Evolutionary conservation across 1,140 invertebrate genomes (phyloP), one percentile per base, ranked within the genome.

Genomic region (Sycophila sp.): DNA sequence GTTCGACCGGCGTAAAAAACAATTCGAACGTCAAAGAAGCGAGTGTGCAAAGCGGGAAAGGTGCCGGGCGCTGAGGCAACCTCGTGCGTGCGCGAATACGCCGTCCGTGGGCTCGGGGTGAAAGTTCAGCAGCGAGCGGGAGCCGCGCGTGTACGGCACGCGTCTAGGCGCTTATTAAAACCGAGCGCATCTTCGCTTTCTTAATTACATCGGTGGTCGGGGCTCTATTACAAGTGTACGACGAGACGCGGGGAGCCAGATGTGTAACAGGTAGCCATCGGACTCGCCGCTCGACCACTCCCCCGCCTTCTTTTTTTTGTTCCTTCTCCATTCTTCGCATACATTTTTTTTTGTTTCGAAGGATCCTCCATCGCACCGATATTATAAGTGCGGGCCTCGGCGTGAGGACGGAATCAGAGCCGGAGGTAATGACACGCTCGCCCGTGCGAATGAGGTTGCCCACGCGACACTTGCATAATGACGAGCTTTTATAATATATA

Each of bases 391-490:
- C n/a, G n/a, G n/a, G n/a, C n/a, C n/a, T n/a, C n/a, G n/a, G n/a
- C n/a, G n/a, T n/a, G n/a, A n/a, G n/a, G n/a, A n/a, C n/a, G n/a
- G n/a, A n/a, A n/a, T n/a, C n/a, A n/a, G n/a, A n/a, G n/a, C n/a
- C n/a, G n/a, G n/a, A n/a, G n/a, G n/a, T 10, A 40, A 40, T n/a
- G n/a, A 40, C n/a, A n/a, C 11, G n/a, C 49, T 22, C 63, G 36
- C 24, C 11, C 38, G 51, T 66, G 63, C 17, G 63, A 66, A 66
- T n/a, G 63, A 56, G 34, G 63, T 55, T 65, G 45, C 24, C 19
- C n/a, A 34, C 15, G 28, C 24, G 63, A 66, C 63, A 66, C 38
- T 56, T 56, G 63, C 51, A 40, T 47, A 56, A 47, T 45, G 15
- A 38, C 36, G 15, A 38, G 36, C 36, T 38, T 7, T 38, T 15